Conservation (phyloP, 2,888 invertebrate species). For the Nephrotoma guestfalica region DNA sequence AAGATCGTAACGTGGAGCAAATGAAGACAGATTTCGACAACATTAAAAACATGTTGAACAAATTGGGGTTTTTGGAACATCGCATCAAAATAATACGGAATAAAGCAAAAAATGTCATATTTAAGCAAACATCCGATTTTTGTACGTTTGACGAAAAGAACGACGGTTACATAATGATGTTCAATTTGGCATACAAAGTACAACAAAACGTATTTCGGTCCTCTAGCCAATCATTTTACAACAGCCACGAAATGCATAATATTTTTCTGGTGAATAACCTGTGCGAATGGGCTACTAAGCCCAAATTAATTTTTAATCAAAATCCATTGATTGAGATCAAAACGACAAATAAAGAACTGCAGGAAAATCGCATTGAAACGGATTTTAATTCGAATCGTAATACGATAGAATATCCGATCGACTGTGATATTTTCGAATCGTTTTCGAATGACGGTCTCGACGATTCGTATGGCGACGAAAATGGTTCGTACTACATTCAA, state of each 20-base stretch:
- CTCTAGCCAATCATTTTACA: neutral
- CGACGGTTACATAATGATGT: neutral
- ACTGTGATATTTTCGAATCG: neutral
- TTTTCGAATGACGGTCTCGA: neutral
- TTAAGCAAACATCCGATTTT: neutral
- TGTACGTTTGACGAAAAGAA: neutral
- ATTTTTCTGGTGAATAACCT: neutral
- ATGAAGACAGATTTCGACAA: neutral
- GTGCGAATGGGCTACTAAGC: neutral
- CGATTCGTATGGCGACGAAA: neutral
- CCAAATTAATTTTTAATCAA: neutral
- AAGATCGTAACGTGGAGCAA: neutral
- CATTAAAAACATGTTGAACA: neutral
- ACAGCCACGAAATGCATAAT: neutral
- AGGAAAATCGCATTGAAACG: no score
- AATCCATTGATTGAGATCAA: neutral
- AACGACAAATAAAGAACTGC: no score
- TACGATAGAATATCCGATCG: no score
- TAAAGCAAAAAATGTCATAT: neutral
- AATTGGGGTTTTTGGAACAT: neutral
- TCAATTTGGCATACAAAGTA: neutral
- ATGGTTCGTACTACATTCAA: neutral
- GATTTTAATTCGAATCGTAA: no score
- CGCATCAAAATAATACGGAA: neutral
- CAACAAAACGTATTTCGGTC: neutral